phyloP scores from a whole-genome alignment of 2,113 vertebrate species.

The Alethe castanea region DNA sequence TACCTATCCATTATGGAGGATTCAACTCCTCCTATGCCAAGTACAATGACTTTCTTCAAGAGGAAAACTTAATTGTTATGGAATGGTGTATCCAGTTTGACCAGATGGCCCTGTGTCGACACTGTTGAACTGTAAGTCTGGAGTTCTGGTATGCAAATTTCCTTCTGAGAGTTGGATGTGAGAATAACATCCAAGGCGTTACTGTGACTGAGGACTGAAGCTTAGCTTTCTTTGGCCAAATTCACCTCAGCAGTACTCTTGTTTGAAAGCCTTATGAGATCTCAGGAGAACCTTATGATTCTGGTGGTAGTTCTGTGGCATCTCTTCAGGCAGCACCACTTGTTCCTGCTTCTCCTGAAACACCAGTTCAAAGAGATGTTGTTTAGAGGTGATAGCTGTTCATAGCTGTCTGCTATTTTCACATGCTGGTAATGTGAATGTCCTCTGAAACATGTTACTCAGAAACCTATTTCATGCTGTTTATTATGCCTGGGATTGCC shows the following conservation, averaged over 20 bases:
- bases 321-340: background rate
- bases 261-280: background rate
- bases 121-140: background rate
- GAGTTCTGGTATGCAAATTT: background rate
- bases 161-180: background rate
- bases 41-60: background rate
- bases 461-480: background rate
- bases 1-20: background rate
- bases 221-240: background rate
- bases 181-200: background rate
- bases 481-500: background rate
- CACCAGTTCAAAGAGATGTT: background rate
- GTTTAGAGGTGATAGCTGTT: background rate
- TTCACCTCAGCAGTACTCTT: background rate
- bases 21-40: background rate
- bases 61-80: background rate
- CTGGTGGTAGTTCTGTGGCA: background rate
- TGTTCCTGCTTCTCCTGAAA: background rate
- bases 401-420: background rate
- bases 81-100: background rate
- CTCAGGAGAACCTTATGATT: background rate
- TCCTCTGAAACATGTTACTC: background rate
- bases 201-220: background rate
- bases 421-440: background rate
- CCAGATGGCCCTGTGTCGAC: background rate